phyloP scores from a whole-genome alignment of 2,888 invertebrate genomes.

The Muschampia plurimacula region DNA sequence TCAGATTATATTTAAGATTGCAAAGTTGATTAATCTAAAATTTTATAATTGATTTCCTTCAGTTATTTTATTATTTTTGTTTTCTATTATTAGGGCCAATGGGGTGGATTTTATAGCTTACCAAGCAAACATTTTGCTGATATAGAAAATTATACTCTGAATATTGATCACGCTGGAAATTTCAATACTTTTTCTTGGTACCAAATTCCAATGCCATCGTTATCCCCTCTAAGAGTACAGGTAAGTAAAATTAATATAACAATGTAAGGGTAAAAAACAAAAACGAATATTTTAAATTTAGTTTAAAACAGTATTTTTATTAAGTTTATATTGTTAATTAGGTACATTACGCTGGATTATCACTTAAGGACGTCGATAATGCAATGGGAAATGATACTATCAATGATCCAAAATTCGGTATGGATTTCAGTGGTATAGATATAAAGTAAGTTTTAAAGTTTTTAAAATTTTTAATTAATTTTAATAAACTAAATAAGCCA shows the following conservation, averaged over 20 bases:
- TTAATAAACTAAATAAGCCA: no score
- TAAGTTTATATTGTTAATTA: neutral
- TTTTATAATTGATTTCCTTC: no score
- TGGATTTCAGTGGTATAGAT: constrained; percentile 38
- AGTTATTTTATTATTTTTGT: neutral
- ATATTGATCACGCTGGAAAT: constrained; percentile 1
- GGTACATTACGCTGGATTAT: constrained; percentile 37
- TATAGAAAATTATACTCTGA: neutral
- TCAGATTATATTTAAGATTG: no score
- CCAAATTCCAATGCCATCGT: neutral
- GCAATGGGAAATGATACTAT: neutral
- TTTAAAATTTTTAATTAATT: no score
- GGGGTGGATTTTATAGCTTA: constrained; percentile 15
- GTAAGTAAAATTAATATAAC: neutral
- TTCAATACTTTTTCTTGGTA: neutral
- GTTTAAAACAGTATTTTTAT: neutral
- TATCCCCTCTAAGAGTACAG: neutral
- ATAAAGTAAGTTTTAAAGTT: constrained; percentile 21
- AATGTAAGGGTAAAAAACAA: neutral
- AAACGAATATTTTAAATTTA: neutral
- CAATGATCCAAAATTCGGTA: constrained; percentile 25
- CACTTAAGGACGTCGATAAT: constrained; percentile 1
- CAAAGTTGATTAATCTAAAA: no score
- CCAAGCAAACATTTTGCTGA: neutral
- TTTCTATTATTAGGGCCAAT: constrained; percentile 10